These are phyloP conservation scores for Heloderma charlesbogerti DNA, from an alignment of 2,113 vertebrate genomes.

Conservation along the genomic window DNA sequence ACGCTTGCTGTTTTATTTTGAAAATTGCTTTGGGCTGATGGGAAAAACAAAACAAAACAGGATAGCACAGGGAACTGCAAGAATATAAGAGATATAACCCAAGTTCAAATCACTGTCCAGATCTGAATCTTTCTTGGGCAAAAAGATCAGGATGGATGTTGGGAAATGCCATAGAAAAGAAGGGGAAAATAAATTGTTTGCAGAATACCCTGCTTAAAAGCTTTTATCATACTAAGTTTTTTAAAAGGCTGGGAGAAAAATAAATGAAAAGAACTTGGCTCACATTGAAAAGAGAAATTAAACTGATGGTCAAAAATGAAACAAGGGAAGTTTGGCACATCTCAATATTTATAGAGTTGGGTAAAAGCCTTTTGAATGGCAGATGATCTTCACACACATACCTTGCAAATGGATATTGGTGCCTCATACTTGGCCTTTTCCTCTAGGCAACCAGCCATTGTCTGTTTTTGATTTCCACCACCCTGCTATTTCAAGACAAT, in stretches of 20 bases:
- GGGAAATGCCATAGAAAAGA: fast-evolving
- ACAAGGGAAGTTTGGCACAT: not conserved
- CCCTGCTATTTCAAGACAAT: not conserved
- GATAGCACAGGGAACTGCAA: not conserved
- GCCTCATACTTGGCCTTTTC: not conserved
- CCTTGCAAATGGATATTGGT: conserved; percentile 18
- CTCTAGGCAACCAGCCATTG: not conserved
- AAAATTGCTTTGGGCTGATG: not conserved
- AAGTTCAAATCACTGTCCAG: not conserved
- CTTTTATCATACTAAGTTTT: not conserved
- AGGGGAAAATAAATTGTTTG: not conserved
- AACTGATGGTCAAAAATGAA: not conserved
- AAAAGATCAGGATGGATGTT: not conserved
- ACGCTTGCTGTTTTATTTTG: not conserved
- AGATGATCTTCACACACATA: not conserved
- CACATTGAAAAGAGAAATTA: not conserved
- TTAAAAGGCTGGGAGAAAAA: not conserved
- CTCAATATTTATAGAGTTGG: conserved; percentile 12
- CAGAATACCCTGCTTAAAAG: not conserved
- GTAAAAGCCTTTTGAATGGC: conserved; percentile 21
- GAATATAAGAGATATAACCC: not conserved
- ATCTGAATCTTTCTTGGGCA: not conserved
- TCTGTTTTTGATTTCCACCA: conserved; percentile 18
- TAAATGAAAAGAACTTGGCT: no score
- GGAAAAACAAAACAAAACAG: no score